A percentile compares a stretch with the other conserved stretches of the same genome.
Evolutionary conservation across 1,140 invertebrate species (phyloP).

Genomic region (Drosophila bipectinata): DNA sequence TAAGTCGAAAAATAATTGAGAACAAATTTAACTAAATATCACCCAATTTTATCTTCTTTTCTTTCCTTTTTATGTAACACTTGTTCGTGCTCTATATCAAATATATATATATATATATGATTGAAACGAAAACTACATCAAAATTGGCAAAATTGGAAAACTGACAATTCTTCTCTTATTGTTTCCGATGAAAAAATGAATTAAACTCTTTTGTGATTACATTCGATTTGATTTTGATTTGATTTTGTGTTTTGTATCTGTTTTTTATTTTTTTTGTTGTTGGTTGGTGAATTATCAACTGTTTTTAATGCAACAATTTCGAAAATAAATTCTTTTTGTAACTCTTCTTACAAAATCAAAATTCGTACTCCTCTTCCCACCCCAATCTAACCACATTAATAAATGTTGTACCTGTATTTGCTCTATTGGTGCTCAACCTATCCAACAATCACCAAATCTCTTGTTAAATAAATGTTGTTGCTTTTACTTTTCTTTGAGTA

Average conservation of each 20-base stretch:
- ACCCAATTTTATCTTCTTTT: constrained; percentile 83
- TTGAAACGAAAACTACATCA: constrained; percentile 65
- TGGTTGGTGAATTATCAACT: constrained; percentile 30
- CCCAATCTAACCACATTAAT: constrained; percentile 64
- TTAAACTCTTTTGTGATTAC: constrained; percentile 36
- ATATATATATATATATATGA: constrained; percentile 58
- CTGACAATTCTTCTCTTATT: constrained; percentile 69
- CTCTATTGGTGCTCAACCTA: constrained; percentile 72
- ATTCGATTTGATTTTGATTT: constrained; percentile 34
- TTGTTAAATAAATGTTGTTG: constrained; percentile 80
- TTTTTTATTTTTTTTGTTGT: neutral
- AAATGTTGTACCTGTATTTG: constrained; percentile 79
- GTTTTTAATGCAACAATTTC: constrained; percentile 55
- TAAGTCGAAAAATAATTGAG: constrained; percentile 63
- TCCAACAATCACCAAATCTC: constrained; percentile 60
- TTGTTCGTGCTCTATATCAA: constrained; percentile 82
- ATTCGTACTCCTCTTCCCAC: constrained; percentile 48
- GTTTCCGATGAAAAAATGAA: constrained; percentile 40
- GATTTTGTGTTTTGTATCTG: constrained; percentile 26
- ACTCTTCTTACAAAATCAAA: constrained; percentile 44
- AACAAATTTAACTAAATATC: constrained; percentile 79
- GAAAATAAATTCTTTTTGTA: constrained; percentile 37
- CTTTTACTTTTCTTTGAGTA: constrained; percentile 66
- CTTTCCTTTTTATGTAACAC: constrained; percentile 83
- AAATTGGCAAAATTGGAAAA: constrained; percentile 82